Conservation (phyloP, 2,888 invertebrate genomes). For the Drosophila pegasa region DNA sequence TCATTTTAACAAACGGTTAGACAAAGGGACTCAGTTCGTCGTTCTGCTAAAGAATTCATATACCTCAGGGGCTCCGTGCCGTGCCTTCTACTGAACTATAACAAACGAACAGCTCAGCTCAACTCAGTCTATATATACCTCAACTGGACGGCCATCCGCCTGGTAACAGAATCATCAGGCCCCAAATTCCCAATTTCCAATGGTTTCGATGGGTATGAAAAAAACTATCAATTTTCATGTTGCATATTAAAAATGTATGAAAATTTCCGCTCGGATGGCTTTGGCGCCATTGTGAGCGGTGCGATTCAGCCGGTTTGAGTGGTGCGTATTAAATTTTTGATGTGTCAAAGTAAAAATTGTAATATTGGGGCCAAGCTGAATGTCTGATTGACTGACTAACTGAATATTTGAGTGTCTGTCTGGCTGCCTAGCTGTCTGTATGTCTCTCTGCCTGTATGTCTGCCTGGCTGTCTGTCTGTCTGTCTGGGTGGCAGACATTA, state of each 20-base stretch:
- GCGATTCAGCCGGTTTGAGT: slow-evolving; percentile 13
- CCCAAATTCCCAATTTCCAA: neutral
- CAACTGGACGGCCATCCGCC: neutral
- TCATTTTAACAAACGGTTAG: no score
- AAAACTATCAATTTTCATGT: slow-evolving; percentile 12
- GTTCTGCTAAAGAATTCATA: no score
- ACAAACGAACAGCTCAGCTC: no score
- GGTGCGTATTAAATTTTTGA: slow-evolving; percentile 44
- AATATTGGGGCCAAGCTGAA: slow-evolving; percentile 30
- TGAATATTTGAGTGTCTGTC: slow-evolving; percentile 48
- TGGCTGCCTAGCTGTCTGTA: slow-evolving; percentile 6
- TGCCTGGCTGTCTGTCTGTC: slow-evolving; percentile 10
- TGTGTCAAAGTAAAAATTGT: slow-evolving; percentile 38
- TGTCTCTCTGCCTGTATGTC: slow-evolving; percentile 17
- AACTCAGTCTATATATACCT: no score
- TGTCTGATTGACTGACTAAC: slow-evolving; percentile 44
- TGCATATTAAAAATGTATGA: slow-evolving; percentile 17
- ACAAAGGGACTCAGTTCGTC: no score
- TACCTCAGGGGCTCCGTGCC: no score
- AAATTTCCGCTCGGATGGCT: slow-evolving; percentile 2
- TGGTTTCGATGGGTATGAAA: neutral
- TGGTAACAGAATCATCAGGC: neutral
- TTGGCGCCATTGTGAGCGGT: slow-evolving; percentile 37
- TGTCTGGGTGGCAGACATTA: slow-evolving; percentile 53
- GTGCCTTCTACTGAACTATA: no score